Evolutionary conservation across 2,888 invertebrate species (phyloP).

Genomic region (Calliopum simillimum): DNA sequence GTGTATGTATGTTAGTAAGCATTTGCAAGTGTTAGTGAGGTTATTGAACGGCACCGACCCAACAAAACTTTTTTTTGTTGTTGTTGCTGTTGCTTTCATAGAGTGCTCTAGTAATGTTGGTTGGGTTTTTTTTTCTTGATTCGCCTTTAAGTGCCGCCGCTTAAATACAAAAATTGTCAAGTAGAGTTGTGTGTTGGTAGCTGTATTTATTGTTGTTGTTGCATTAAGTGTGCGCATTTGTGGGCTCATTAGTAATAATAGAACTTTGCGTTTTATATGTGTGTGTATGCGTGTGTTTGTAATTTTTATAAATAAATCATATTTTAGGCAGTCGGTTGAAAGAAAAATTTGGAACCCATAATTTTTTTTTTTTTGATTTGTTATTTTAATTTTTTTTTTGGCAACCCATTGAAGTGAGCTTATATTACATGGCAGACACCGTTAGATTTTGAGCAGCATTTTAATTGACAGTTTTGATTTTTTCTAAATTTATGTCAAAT

Average conservation of each 20-base stretch:
- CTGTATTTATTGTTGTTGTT: conserved; percentile 1
- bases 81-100: conserved; percentile 1
- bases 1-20: conserved; percentile 1
- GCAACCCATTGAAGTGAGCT: too few species aligned
- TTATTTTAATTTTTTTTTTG: too few species aligned
- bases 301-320: too few species aligned
- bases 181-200: neutral
- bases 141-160: conserved; percentile 25
- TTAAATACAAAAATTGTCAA: conserved; percentile 11
- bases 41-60: conserved; percentile 66
- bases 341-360: too few species aligned
- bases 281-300: too few species aligned
- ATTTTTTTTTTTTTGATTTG: too few species aligned
- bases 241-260: conserved; percentile 28
- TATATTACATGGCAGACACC: too few species aligned
- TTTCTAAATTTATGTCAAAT: too few species aligned
- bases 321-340: too few species aligned
- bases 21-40: conserved; percentile 42
- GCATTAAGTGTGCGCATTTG: conserved; percentile 7
- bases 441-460: too few species aligned
- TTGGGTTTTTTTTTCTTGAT: neutral
- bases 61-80: conserved; percentile 44
- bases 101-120: conserved; percentile 27
- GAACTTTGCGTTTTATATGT: neutral
- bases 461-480: too few species aligned